Evolutionary conservation across 2,888 invertebrate genomes (phyloP), one percentile per base, ranked within the genome.

Genomic region (Orgyia antiqua): DNA sequence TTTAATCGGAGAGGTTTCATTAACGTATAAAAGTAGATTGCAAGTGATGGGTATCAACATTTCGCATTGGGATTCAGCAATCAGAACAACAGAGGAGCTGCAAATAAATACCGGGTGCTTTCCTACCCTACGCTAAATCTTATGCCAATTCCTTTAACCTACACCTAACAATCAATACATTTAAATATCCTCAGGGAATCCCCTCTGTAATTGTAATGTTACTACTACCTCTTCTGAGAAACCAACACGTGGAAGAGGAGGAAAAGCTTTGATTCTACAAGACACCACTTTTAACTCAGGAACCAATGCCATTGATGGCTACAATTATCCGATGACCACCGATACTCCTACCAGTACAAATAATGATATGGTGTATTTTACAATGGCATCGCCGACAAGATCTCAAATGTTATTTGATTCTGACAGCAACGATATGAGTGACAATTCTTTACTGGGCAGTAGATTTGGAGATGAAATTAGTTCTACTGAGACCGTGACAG

Each of bases 111-210:
- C n/a, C n/a, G n/a, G n/a, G n/a, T n/a, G n/a, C n/a, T n/a, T n/a
- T n/a, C 15, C 15, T 15, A 15, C 15, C 15, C 15, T 4, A n/a
- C n/a, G n/a, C n/a, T n/a, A n/a, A n/a, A n/a, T n/a, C n/a, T n/a
- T n/a, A n/a, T n/a, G n/a, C n/a, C n/a, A n/a, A n/a, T n/a, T n/a
- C 20, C 13, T 10, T 19, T 10, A 10, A 10, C 9, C 17, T 24
- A 17, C 10, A 19, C 21, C 17, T n/a, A 24, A 12, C 24, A 15
- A 29, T 33, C 27, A 31, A 13, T 21, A 27, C 13, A 12, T 17
- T 31, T 32, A 24, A 26, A 23, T 33, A 15, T 35, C 18, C 25
- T n/a, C 30, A 33, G 33, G 31, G 28, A 13, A 31, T 31, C 17
- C 17, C 9, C 13, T 24, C 15, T 23, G 10, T 33, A 25, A 21